Evolutionary conservation across 2,888 invertebrate genomes (phyloP), one percentile per base, ranked within the genome.

Genomic region (Cephus sareptanus): DNA sequence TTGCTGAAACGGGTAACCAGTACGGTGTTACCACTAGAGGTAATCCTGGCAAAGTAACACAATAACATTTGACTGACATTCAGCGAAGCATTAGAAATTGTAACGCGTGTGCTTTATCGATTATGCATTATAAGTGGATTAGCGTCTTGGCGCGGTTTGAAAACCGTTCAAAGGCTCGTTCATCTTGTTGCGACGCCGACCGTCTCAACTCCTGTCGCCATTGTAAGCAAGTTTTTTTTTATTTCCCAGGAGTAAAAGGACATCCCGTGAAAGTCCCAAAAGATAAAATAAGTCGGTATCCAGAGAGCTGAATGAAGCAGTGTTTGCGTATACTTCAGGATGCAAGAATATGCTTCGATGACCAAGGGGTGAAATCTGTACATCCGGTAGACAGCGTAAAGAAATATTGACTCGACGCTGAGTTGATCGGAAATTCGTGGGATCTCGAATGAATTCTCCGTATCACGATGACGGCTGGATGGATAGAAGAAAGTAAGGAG

Each of bases 401-500:
- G 71, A 71, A 71, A 71, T 71, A 31, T 71, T 71, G 31, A 71
- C 71, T 71, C 33, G 71, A n/a, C 71, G 34, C 30, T 34, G 31
- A 9, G 30, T 71, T 34, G 31, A 34, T 34, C 30, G 71, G 71
- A 34, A 23, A 71, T 33, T n/a, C 15, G 30, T 13, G 34, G 13
- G 31, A 1, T 30, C 30, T 35, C 35, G 74, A 74, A 11, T 35
- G 35, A 30, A 37, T 68, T n/a, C 69, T 69, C 15, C 69, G 75
- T 23, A 74, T 23, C 34, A 11, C 4, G 15, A 9, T 9, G 23
- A 34, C 74, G 74, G 35, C 34, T 30, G 34, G 35, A 30, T 34
- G 31, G 74, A 74, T 34, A 74, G 12, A 74, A 30, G 34, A 11
- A 74, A 35, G 33, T 9, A 35, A 56, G 12, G 35, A 15, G n/a